Conservation (phyloP, 1,140 invertebrate genomes). For the Drosophila funebris region DNA sequence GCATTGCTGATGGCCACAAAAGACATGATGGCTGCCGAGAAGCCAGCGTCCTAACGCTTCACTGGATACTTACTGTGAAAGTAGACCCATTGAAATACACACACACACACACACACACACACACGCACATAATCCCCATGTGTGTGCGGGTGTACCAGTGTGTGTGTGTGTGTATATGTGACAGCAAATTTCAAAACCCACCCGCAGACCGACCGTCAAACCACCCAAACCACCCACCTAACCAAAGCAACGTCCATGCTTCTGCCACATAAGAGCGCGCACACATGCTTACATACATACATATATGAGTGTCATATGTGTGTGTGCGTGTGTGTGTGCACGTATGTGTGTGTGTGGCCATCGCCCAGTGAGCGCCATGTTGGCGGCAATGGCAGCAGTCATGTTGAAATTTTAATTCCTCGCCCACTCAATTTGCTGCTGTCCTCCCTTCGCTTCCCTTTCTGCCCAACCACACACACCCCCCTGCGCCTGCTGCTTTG, state of each 20-base stretch:
- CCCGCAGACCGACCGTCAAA: slow-evolving; percentile 52
- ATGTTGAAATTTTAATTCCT: slow-evolving; percentile 81
- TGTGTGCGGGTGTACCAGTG: slow-evolving; percentile 24
- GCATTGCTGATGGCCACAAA: slow-evolving; percentile 74
- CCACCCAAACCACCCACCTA: slow-evolving; percentile 21
- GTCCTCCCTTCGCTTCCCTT: neutral
- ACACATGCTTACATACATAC: slow-evolving; percentile 18
- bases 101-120: slow-evolving; percentile 35
- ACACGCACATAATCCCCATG: slow-evolving; percentile 30
- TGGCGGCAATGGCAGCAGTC: slow-evolving; percentile 74
- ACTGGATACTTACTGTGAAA: slow-evolving; percentile 78
- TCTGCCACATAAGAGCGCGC: slow-evolving; percentile 31
- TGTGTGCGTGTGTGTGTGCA: slow-evolving; percentile 37
- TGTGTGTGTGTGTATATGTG: slow-evolving; percentile 55
- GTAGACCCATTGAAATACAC: slow-evolving; percentile 72
- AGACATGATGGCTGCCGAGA: slow-evolving; percentile 75
- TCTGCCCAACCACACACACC: neutral
- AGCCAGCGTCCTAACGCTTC: slow-evolving; percentile 73
- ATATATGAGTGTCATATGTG: slow-evolving; percentile 11
- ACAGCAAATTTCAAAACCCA: slow-evolving; percentile 77
- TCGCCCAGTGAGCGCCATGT: slow-evolving; percentile 62
- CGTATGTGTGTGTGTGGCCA: slow-evolving; percentile 54
- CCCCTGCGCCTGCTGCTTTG: slow-evolving; percentile 30
- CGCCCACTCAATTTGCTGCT: slow-evolving; percentile 75
- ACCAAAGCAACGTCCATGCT: slow-evolving; percentile 13